Evolutionary conservation across 2,113 vertebrate genomes (phyloP).

Genomic region (Climacteris rufus): DNA sequence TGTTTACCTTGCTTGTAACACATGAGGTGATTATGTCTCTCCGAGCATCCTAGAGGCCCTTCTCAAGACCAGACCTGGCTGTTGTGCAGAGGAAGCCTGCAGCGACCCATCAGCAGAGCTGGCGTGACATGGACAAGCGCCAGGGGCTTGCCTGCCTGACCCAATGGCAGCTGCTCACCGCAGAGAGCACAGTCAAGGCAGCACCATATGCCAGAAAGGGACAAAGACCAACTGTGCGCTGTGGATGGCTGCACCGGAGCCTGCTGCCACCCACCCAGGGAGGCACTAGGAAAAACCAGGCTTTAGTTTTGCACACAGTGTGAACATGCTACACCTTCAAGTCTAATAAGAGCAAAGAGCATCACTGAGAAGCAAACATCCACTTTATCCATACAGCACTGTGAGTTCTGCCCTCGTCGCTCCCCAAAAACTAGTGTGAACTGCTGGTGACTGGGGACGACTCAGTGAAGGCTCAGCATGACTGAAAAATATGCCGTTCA

Average conservation of each 20-base stretch:
- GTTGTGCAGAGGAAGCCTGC: not conserved
- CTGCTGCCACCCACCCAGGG: not conserved
- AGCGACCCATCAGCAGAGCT: not conserved
- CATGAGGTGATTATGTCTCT: not conserved
- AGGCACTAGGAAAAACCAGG: not conserved
- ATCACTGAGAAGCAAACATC: not conserved
- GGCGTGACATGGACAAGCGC: accelerated
- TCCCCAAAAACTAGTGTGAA: not conserved
- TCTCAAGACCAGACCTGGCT: not conserved
- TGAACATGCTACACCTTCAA: not conserved
- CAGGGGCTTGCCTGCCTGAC: not conserved
- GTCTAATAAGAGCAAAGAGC: not conserved
- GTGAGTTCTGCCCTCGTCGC: not conserved
- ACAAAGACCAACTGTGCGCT: not conserved
- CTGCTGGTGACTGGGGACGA: not conserved
- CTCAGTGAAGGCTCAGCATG: not conserved
- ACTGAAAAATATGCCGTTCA: not conserved
- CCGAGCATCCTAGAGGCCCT: not conserved
- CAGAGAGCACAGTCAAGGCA: not conserved
- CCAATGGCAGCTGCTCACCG: not conserved
- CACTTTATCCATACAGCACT: not conserved
- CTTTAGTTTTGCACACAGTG: not conserved
- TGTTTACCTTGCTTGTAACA: not conserved
- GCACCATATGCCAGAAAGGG: not conserved
- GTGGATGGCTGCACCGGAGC: accelerated